Percentiles rank a stretch among this genome's conserved stretches.
Conservation (phyloP, 2,113 vertebrate genomes). For the Tychaedon coryphoeus region DNA sequence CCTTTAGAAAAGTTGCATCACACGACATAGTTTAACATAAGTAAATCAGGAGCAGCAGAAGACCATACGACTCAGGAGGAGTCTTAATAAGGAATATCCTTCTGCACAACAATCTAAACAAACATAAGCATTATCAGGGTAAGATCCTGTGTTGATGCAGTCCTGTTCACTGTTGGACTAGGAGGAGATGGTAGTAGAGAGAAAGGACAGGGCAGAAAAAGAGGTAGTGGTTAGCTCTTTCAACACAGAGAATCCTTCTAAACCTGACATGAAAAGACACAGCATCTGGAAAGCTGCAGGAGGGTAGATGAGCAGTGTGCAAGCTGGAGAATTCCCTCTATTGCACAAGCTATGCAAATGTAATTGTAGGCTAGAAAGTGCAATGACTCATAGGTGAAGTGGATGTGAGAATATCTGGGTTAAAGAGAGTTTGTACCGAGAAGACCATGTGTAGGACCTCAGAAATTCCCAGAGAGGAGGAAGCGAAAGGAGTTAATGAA, state of each 20-base stretch:
- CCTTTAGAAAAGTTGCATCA: neutral
- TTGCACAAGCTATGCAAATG: conserved; percentile 55
- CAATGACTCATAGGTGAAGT: conserved; percentile 58
- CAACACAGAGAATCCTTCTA: neutral
- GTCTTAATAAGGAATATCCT: neutral
- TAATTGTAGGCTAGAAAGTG: conserved; percentile 60
- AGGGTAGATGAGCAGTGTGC: conserved; percentile 17
- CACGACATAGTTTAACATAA: neutral
- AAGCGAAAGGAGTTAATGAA: neutral
- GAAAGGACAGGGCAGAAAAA: neutral
- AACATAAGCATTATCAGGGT: neutral
- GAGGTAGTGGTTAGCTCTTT: neutral
- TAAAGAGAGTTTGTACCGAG: conserved; percentile 12
- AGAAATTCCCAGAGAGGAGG: neutral
- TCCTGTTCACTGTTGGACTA: neutral
- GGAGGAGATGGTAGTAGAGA: neutral
- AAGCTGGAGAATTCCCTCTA: conserved; percentile 54
- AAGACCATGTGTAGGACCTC: conserved; percentile 27
- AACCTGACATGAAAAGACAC: neutral
- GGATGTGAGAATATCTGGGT: conserved; percentile 49
- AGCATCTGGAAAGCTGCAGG: neutral
- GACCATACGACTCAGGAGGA: neutral
- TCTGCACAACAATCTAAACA: neutral
- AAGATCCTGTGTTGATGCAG: neutral
- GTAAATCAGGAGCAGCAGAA: neutral